Evolutionary conservation across 1,140 invertebrate species (phyloP).

Genomic region (Nasonia vitripennis): DNA sequence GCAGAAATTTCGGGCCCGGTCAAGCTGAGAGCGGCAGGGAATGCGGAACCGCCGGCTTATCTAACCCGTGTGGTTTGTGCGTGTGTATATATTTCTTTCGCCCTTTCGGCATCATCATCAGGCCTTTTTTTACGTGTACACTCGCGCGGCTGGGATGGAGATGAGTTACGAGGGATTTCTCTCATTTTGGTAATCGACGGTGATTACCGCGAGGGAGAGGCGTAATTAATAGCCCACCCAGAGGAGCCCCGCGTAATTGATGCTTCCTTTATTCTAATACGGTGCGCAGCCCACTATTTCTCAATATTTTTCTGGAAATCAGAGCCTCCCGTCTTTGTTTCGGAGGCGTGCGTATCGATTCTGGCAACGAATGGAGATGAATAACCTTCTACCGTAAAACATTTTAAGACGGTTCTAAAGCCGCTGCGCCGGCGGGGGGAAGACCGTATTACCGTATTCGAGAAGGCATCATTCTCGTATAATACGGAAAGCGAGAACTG

Average conservation of each 20-base stretch:
- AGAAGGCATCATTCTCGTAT: too few species aligned
- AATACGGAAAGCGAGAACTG: background rate
- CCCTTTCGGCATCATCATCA: background rate
- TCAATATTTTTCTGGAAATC: too few species aligned
- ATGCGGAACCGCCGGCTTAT: background rate
- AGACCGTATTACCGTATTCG: too few species aligned
- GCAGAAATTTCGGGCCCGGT: background rate
- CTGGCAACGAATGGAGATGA: background rate
- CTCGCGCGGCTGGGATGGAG: background rate
- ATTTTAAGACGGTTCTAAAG: background rate
- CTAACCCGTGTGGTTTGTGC: background rate
- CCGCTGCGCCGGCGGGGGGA: too few species aligned
- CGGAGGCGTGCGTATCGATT: background rate
- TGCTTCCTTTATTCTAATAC: too few species aligned
- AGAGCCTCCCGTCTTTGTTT: too few species aligned
- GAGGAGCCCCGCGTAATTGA: too few species aligned
- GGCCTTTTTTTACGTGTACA: background rate
- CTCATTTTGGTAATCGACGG: slow-evolving; percentile 1
- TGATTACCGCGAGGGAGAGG: background rate
- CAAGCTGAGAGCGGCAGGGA: background rate
- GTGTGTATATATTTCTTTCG: background rate
- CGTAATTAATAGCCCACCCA: slow-evolving; percentile 1
- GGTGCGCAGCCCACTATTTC: too few species aligned
- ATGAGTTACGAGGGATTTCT: slow-evolving; percentile 5
- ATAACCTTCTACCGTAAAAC: background rate